Evolutionary conservation across 2,797 vertebrate species (phyloP).

Genomic region (Caiman crocodilus): DNA sequence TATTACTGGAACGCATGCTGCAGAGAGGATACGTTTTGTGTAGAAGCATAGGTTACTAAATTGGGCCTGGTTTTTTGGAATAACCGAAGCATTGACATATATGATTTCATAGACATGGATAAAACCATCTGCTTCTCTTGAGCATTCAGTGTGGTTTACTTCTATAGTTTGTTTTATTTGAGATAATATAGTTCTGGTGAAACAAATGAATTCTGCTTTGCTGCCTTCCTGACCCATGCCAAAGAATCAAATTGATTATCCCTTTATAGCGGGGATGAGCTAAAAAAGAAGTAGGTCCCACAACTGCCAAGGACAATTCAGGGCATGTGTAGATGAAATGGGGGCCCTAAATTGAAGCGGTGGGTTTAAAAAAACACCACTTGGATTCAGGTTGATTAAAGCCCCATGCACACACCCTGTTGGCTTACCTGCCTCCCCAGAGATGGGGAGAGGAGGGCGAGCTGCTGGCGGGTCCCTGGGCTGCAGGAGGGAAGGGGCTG

Average conservation of each 20-base stretch:
- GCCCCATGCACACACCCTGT: no score
- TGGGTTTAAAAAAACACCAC: no score
- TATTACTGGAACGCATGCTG: background rate
- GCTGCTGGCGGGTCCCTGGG: no score
- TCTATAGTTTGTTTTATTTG: background rate
- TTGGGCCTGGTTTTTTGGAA: background rate
- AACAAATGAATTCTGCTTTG: background rate
- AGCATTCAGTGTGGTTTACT: background rate
- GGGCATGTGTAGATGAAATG: no score
- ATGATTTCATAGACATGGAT: background rate
- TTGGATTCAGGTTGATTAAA: no score
- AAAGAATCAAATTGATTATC: background rate
- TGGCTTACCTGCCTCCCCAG: no score
- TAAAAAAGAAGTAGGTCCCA: background rate
- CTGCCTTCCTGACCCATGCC: background rate
- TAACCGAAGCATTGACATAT: background rate
- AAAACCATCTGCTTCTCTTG: background rate
- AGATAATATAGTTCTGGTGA: background rate
- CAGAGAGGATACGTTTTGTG: background rate
- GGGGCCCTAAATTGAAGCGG: no score
- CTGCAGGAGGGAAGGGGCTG: no score
- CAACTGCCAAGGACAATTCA: no score
- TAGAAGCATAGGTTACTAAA: background rate
- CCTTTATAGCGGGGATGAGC: background rate
- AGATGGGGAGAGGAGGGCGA: no score